These are phyloP conservation scores for Melieria picta DNA, from an alignment of 2,888 invertebrate species.

Conservation along the genomic window DNA sequence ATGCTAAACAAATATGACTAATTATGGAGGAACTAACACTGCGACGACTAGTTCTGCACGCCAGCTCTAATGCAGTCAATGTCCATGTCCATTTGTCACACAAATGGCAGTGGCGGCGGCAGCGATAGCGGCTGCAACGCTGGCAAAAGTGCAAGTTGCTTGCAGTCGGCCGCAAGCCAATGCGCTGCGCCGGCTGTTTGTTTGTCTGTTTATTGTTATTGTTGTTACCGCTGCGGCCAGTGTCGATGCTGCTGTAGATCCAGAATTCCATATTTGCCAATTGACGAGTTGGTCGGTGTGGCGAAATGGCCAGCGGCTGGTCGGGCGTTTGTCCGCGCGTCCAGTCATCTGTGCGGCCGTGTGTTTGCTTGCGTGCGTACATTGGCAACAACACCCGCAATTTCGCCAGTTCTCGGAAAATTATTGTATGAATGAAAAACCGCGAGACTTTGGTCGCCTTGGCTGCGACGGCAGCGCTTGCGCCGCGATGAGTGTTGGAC, in stretches of 20 bases:
- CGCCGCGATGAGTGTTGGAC: too few relatives aligned
- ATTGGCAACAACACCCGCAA: slow-evolving; percentile 59
- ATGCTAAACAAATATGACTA: slow-evolving; percentile 46
- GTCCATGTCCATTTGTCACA: slow-evolving; percentile 22
- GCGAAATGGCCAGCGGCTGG: too few relatives aligned
- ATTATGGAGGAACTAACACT: slow-evolving; percentile 47
- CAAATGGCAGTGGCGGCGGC: too few relatives aligned
- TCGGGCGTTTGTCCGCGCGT: too few relatives aligned
- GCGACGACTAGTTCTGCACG: not conserved
- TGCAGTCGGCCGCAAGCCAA: not conserved
- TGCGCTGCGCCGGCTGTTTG: not conserved
- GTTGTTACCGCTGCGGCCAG: not conserved
- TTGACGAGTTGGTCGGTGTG: slow-evolving; percentile 13
- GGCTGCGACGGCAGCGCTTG: too few relatives aligned
- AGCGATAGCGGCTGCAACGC: not conserved
- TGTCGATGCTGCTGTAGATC: slow-evolving; percentile 19
- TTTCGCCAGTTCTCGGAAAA: slow-evolving; percentile 64
- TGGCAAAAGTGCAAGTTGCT: slow-evolving; percentile 9
- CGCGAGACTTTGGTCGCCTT: not conserved
- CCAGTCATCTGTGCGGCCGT: not conserved
- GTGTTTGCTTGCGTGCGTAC: not conserved
- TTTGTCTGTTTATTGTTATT: slow-evolving; percentile 9
- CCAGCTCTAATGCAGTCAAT: too few relatives aligned
- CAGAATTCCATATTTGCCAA: slow-evolving; percentile 36
- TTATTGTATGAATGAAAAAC: slow-evolving; percentile 53